Evolutionary conservation across 92 coral and sea anemone genomes (phyloP), one percentile per base, ranked within the genome.

Genomic region (Phenganax subtilis): DNA sequence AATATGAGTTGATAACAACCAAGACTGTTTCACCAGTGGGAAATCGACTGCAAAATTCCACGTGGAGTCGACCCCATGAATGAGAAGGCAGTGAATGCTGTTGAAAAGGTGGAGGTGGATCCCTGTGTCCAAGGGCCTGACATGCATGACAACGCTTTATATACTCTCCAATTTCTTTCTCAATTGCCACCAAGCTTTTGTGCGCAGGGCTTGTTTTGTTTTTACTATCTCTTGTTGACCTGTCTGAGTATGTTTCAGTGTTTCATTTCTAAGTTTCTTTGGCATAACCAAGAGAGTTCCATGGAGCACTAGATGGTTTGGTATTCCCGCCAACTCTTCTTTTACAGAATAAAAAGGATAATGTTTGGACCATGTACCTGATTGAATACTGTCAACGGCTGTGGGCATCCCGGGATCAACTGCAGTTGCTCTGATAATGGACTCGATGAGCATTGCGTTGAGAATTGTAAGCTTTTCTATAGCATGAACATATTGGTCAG

Each of bases 401-500:
- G 44, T 60, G 61, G 81, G 88, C 57, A 86, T 56, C 30, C 75
- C 64, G 0, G 59, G 15, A 72, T 85, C 77, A 25, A 8, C 55
- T 6, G 52, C 54, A 12, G 85, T 80, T 51, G 55, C 85, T 54
- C 8, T 10, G 31, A 64, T 27, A 53, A 85, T 85, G 28, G 72
- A 52, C 6, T 85, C 85, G 54, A 70, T 9, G 55, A 72, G 71
- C 88, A 85, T 85, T 81, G 74, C 31, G 53, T 17, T 20, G 25
- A 20, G 25, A 20, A 20, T 20, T 20, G 25, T 20, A 20, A 0
- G 25, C 25, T 20, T 20, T 54, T 54, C 88, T 71, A 85, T 56
- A 75, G 75, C 81, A 63, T 86, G 81, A 9, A 86, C 85, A 75
- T 86, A 86, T 60, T 86, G 81, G 76, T 81, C 88, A n/a, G 88